phyloP scores from a whole-genome alignment of 2,888 invertebrate genomes.

The Netelia virgata region DNA sequence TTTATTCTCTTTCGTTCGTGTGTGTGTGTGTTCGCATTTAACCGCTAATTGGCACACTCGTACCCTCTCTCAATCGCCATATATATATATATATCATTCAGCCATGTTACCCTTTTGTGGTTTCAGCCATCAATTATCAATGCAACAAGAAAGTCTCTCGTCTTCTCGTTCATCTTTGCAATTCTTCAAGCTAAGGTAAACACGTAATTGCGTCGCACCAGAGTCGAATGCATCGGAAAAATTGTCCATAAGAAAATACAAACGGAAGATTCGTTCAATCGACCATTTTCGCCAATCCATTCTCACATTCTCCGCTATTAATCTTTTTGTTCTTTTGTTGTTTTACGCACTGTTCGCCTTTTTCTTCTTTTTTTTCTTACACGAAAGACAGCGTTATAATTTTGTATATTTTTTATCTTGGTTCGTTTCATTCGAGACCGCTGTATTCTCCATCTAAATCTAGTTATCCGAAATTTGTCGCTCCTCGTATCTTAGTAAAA shows the following conservation, averaged over 20 bases:
- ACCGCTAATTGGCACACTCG: slow-evolving; percentile 56
- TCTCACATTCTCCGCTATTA: slow-evolving; percentile 31
- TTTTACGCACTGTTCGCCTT: slow-evolving; percentile 2
- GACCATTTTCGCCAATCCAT: slow-evolving; percentile 41
- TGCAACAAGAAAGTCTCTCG: slow-evolving; percentile 25
- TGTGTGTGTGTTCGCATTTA: slow-evolving; percentile 54
- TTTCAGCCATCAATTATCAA: slow-evolving; percentile 41
- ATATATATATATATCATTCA: slow-evolving; percentile 34
- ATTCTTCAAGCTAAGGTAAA: slow-evolving; percentile 36
- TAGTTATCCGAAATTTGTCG: slow-evolving; percentile 64
- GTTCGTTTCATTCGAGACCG: slow-evolving; percentile 42
- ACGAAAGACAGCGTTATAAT: slow-evolving; percentile 66
- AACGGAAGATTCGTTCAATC: slow-evolving; percentile 72
- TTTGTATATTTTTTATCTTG: slow-evolving; percentile 23
- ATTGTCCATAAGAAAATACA: slow-evolving; percentile 78
- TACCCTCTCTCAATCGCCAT: slow-evolving; percentile 29
- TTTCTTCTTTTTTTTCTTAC: slow-evolving; percentile 34
- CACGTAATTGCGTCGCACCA: slow-evolving; percentile 49
- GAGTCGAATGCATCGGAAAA: slow-evolving; percentile 69
- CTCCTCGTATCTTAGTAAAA: slow-evolving; percentile 75
- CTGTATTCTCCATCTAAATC: slow-evolving; percentile 49
- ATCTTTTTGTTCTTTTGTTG: not conserved
- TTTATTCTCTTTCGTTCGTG: slow-evolving; percentile 35
- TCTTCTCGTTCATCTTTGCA: slow-evolving; percentile 22
- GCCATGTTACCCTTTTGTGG: slow-evolving; percentile 49